Conservation (phyloP, 2,113 vertebrate species). For the Chunga burmeisteri region DNA sequence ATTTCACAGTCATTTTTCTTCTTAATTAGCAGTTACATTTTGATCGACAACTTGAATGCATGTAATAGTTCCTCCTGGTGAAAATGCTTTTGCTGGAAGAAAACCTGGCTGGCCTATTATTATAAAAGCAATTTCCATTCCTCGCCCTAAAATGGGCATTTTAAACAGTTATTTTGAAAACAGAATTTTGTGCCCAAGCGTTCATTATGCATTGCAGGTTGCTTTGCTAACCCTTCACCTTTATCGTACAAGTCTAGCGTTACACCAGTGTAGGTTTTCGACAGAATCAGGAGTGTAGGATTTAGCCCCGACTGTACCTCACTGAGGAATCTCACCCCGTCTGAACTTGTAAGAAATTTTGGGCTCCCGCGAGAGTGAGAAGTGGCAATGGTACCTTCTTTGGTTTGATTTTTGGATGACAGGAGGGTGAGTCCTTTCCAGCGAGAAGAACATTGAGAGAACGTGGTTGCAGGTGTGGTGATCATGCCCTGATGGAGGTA, state of each 20-base stretch:
- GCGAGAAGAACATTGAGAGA: background rate
- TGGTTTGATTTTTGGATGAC: background rate
- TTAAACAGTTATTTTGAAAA: background rate
- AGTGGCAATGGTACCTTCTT: background rate
- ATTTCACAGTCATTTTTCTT: constrained; percentile 65
- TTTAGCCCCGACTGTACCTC: background rate
- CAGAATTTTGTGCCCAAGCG: background rate
- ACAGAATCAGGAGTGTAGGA: background rate
- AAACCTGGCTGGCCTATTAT: background rate
- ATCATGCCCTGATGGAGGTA: background rate
- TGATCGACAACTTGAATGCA: constrained; percentile 42
- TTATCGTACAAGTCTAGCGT: background rate
- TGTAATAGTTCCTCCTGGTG: background rate
- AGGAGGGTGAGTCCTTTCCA: background rate
- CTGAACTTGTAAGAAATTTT: background rate
- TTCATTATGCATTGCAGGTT: background rate
- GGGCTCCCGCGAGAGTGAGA: background rate
- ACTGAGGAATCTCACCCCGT: background rate
- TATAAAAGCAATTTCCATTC: background rate
- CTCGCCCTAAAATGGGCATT: background rate
- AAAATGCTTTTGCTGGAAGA: background rate
- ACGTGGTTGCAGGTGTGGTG: background rate
- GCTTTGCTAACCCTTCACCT: background rate
- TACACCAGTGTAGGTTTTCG: background rate
- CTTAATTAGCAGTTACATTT: constrained; percentile 67